Evolutionary conservation across 2,888 invertebrate genomes (phyloP), one percentile per base, ranked within the genome.

Genomic region (Dromius quadrimaculatus): DNA sequence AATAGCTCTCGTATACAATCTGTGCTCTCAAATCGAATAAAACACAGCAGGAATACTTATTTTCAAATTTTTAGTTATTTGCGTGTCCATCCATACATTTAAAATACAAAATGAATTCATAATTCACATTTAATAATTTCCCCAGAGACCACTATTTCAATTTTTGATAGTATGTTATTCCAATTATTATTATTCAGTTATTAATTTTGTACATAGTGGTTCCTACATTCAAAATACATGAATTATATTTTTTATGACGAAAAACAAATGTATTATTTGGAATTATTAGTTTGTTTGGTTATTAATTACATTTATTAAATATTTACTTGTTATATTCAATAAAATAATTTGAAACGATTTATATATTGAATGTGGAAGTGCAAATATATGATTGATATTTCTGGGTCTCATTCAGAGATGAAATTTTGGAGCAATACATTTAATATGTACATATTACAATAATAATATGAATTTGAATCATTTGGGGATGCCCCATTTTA

Each of bases 51-150:
- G 15, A 23, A 54, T 54, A 23, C 9, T 28, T 54, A 54, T 54
- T 54, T 54, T 28, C 50, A 54, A n/a, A 36, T 45, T 19, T 45
- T 47, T 47, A 22, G 22, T n/a, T 11, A 11, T 20, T 19, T 19
- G 47, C 47, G 47, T 47, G 47, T 22, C 13, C 15, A 41, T 19
- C 3, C 6, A 15, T 41, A n/a, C n/a, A n/a, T n/a, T n/a, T n/a
- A n/a, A n/a, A n/a, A n/a, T n/a, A n/a, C n/a, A n/a, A n/a, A n/a
- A 28, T 32, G 23, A 54, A 54, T 54, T 15, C 28, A 54, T 28
- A 54, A 54, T 54, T 54, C 50, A 54, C 50, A 54, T 54, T 28
- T 54, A 54, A 28, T 54, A 54, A 54, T 54, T 54, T 54, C 50
- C 50, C 50, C 8, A 13, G 50, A 28, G 50, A 28, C 13, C 15